Conservation (phyloP, 2,888 invertebrate species). For the Erebia palarica region DNA sequence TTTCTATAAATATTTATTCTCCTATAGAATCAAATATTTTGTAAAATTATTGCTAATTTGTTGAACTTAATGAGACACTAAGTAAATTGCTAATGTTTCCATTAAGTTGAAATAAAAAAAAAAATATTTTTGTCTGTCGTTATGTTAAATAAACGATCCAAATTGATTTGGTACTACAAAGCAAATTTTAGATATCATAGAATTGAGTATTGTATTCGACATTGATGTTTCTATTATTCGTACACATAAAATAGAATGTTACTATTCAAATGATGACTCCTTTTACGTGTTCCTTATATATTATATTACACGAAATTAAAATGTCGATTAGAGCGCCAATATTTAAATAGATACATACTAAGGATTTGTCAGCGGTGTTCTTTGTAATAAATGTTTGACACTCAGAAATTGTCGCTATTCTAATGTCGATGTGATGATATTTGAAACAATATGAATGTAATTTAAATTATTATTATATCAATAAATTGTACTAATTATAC, state of each 20-base stretch:
- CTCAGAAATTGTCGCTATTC: slow-evolving; percentile 32
- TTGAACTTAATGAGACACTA: slow-evolving; percentile 15
- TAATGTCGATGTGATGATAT: slow-evolving; percentile 44
- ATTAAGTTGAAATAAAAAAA: not conserved
- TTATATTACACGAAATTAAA: slow-evolving; percentile 34
- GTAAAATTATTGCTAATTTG: slow-evolving; percentile 17
- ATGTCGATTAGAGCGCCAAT: slow-evolving; percentile 36
- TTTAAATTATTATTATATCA: slow-evolving; percentile 47
- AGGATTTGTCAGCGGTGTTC: slow-evolving; percentile 30
- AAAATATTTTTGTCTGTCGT: slow-evolving; percentile 13
- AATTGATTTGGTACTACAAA: slow-evolving; percentile 8
- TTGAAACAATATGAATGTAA: slow-evolving; percentile 47
- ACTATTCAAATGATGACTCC: slow-evolving; percentile 39
- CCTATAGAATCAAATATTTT: slow-evolving; percentile 27
- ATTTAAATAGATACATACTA: slow-evolving; percentile 37
- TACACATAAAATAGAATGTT: slow-evolving; percentile 31
- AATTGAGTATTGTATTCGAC: slow-evolving; percentile 7
- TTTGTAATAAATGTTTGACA: slow-evolving; percentile 28
- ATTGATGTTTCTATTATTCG: slow-evolving; percentile 19
- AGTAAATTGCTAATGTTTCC: slow-evolving; percentile 1
- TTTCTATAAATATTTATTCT: slow-evolving; percentile 25
- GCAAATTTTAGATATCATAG: slow-evolving; percentile 28
- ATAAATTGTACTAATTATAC: slow-evolving; percentile 48
- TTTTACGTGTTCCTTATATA: slow-evolving; percentile 44
- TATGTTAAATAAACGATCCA: slow-evolving; percentile 2